Evolutionary conservation across 2,888 invertebrate species (phyloP), one percentile per base, ranked within the genome.

Genomic region (Diarsia dahlii): DNA sequence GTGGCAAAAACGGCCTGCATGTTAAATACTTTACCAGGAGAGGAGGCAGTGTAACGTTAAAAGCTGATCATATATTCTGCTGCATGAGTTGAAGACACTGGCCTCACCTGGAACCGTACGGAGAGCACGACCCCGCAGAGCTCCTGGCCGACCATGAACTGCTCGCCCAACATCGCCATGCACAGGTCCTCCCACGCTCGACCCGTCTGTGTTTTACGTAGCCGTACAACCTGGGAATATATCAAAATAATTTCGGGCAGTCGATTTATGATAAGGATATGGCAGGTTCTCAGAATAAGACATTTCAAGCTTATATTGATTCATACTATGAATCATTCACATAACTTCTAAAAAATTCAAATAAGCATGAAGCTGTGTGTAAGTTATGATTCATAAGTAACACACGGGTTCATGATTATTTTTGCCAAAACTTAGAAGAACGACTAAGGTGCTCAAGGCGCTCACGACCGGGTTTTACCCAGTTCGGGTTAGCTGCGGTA

Each of bases 111-210:
- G 97, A 98, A 99, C 91, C 99, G 97, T 87, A 99, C 98, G 73
- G 99, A 99, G 89, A 99, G 98, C 83, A 99, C 99, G 82, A 99
- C 98, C 23, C 99, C 99, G 96, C 99, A 99, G 90, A 99, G 99
- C 96, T 99, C 99, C 89, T 99, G 98, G 28, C 99, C 99, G 60
- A 99, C 99, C 98, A 99, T 98, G 97, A 99, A 99, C 97, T 99
- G 99, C 95, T 99, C 99, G 8, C 99, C 99, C 88, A 99, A 96
- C 98, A 99, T 99, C 81, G 99, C 99, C 97, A 99, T 98, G 90
- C 99, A 98, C 74, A 99, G 97, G 96, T 99, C 99, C 95, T 99
- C 99, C 99, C 99, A 99, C 92, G 99, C 99, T 84, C 99, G 97
- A 54, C 99, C 99, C 68, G 99, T 99, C 94, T 99, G 97, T 84